Percentiles rank a stretch among this genome's conserved stretches.
Conservation (phyloP, 2,888 invertebrate genomes). For the Nudaria mundana region DNA sequence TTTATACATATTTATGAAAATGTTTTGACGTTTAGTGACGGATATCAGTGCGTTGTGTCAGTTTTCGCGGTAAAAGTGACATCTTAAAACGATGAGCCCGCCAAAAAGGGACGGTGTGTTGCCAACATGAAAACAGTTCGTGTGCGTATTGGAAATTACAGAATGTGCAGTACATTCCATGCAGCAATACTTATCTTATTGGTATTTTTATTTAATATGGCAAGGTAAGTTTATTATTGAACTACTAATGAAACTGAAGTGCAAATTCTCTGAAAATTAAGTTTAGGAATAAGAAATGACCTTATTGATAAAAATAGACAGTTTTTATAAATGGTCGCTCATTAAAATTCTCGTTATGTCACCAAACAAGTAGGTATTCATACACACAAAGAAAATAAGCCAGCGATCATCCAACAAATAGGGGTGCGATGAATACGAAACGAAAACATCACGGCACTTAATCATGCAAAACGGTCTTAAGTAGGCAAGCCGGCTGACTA, state of each 20-base stretch:
- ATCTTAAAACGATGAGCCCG: conserved; percentile 63
- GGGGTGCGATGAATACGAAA: conserved; percentile 54
- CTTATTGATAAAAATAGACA: conserved; percentile 10
- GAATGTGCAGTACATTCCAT: conserved; percentile 64
- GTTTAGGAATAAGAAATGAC: conserved; percentile 12
- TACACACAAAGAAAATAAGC: conserved; percentile 32
- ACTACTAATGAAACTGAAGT: too few species aligned
- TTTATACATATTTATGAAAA: conserved; percentile 14
- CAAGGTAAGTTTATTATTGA: conserved; percentile 55
- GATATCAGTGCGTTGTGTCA: conserved; percentile 38
- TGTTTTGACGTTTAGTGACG: conserved; percentile 31
- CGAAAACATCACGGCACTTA: conserved; percentile 56
- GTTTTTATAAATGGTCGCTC: conserved; percentile 18
- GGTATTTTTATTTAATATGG: conserved; percentile 64
- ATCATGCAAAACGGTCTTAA: conserved; percentile 63
- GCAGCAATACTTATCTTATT: conserved; percentile 60
- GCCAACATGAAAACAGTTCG: conserved; percentile 70
- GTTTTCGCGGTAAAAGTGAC: conserved; percentile 50
- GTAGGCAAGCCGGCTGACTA: conserved; percentile 48
- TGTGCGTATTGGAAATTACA: conserved; percentile 53
- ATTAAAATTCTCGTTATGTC: conserved; percentile 19
- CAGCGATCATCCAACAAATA: conserved; percentile 43
- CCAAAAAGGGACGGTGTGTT: conserved; percentile 65
- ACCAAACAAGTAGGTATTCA: conserved; percentile 28
- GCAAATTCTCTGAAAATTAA: conserved; percentile 11